Percentiles rank a stretch among this genome's conserved stretches.
Evolutionary conservation across 2,888 invertebrate species (phyloP).

Genomic region (Drosophila kambysellisi): DNA sequence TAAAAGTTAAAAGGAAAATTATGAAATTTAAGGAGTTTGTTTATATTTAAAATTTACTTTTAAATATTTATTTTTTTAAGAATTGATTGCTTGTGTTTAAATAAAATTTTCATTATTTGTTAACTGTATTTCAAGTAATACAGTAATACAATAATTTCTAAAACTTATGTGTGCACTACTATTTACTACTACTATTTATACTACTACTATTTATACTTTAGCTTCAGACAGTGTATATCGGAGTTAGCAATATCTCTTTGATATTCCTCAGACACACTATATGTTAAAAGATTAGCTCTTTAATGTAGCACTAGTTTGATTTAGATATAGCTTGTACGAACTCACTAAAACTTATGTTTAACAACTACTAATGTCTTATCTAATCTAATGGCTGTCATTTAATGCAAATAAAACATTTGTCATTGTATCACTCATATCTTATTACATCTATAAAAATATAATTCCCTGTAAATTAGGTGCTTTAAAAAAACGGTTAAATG

Average conservation of each 20-base stretch:
- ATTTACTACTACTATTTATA: too few relatives aligned
- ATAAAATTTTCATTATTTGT: background rate
- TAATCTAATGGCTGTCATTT: background rate
- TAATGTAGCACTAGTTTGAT: background rate
- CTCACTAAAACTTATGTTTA: background rate
- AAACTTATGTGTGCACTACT: too few relatives aligned
- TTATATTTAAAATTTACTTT: too few relatives aligned
- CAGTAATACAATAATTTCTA: background rate
- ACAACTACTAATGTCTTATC: background rate
- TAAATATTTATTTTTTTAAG: background rate
- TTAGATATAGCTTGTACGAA: background rate
- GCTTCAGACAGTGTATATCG: background rate
- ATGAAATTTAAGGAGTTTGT: too few relatives aligned
- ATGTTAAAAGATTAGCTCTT: background rate
- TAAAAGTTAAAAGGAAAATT: background rate
- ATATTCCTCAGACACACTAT: background rate
- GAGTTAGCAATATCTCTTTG: background rate
- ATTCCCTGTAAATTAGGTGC: background rate
- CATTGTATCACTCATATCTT: background rate
- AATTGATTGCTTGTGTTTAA: background rate
- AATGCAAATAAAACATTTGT: background rate
- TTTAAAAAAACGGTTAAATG: background rate
- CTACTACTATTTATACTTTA: background rate
- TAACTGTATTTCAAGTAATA: background rate
- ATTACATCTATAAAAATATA: background rate